Evolutionary conservation across 2,113 vertebrate species (phyloP).

Genomic region (cat (Felis catus)): DNA sequence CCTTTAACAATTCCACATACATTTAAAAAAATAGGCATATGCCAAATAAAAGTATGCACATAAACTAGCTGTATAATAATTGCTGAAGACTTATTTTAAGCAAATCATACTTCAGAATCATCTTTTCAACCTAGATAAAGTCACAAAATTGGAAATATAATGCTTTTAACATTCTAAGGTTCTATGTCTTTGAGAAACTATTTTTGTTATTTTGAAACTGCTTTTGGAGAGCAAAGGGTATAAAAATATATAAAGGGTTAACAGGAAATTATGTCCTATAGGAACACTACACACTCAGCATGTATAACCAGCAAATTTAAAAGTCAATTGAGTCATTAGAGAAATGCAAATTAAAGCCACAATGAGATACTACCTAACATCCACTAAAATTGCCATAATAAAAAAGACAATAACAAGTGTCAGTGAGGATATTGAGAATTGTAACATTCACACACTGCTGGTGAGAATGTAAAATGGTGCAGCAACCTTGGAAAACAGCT

Average conservation of each 20-base stretch:
- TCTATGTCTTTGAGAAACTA: not conserved
- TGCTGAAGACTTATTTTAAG: not conserved
- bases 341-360: slow-evolving; percentile 2
- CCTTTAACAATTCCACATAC: slow-evolving; percentile 17
- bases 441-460: not conserved
- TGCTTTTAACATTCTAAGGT: not conserved
- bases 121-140: not conserved
- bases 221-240: not conserved
- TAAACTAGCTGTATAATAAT: slow-evolving; percentile 8
- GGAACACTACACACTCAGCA: not conserved
- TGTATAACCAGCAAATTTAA: not conserved
- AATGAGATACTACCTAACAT: not conserved
- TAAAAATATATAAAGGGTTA: not conserved
- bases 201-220: not conserved
- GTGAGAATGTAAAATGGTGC: not conserved
- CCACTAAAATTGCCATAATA: not conserved
- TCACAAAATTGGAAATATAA: not conserved
- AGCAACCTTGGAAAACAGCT: not conserved
- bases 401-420: not conserved
- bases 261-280: not conserved
- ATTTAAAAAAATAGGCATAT: not conserved
- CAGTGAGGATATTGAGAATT: not conserved
- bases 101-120: not conserved
- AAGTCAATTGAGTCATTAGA: not conserved
- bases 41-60: not conserved